phyloP scores from a whole-genome alignment of 1,140 invertebrate species.

The Ooceraea biroi region DNA sequence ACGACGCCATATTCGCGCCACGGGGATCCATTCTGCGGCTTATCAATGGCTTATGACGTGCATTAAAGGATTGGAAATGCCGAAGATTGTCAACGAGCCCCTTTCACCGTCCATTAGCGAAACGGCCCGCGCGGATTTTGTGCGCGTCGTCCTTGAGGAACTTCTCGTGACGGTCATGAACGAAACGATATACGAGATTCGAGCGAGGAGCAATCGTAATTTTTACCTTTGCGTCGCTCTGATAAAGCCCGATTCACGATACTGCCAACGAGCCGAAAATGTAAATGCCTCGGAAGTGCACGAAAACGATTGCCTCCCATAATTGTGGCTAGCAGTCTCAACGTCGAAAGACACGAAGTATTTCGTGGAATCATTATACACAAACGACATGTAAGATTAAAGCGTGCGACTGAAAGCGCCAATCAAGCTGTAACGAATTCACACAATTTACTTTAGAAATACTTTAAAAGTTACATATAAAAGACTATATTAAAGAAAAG shows the following conservation, averaged over 20 bases:
- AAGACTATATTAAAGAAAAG: not conserved
- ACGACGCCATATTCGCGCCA: constrained; percentile 23
- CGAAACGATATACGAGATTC: constrained; percentile 13
- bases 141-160: constrained; percentile 46
- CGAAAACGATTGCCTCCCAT: not conserved
- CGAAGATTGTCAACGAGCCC: constrained; percentile 80
- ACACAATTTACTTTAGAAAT: not conserved
- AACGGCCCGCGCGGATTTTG: constrained; percentile 79
- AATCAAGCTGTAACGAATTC: not conserved
- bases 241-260: constrained; percentile 36
- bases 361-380: constrained; percentile 27
- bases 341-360: not conserved
- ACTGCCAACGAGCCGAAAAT: constrained; percentile 5
- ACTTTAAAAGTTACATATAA: not conserved
- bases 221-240: constrained; percentile 33
- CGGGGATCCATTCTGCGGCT: constrained; percentile 60
- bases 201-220: constrained; percentile 15
- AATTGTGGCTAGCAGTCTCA: not conserved
- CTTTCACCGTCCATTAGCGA: constrained; percentile 82
- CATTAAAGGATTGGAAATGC: constrained; percentile 82
- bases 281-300: constrained; percentile 25
- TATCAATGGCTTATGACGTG: constrained; percentile 83
- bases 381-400: not conserved
- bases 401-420: not conserved
- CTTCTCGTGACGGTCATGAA: constrained; percentile 48